A percentile compares a stretch with the other conserved stretches of the same genome.
Conservation (phyloP, 2,888 invertebrate species). For the Troilus luridus region DNA sequence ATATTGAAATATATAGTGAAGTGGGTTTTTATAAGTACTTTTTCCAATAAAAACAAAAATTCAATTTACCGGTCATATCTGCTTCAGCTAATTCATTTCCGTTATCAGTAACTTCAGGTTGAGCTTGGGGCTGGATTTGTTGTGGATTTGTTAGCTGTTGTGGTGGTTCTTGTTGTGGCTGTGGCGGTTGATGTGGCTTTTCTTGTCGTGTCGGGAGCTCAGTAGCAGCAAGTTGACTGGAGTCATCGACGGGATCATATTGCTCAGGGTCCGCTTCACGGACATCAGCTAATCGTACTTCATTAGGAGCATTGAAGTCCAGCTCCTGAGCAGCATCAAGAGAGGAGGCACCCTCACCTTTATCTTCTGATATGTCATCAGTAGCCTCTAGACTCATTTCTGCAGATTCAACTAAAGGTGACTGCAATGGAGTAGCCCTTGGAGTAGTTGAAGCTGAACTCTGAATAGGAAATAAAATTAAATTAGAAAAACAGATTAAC, state of each 20-base stretch:
- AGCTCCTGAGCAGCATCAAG: slow-evolving; percentile 6
- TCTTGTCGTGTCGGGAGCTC: not conserved
- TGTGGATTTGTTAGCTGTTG: not conserved
- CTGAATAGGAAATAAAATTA: slow-evolving; percentile 60
- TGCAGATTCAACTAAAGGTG: slow-evolving; percentile 71
- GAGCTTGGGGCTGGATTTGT: slow-evolving; percentile 10
- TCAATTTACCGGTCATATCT: slow-evolving; percentile 61
- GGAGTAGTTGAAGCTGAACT: slow-evolving; percentile 69
- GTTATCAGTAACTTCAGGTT: slow-evolving; percentile 26
- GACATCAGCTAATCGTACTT: slow-evolving; percentile 64
- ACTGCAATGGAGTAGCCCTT: slow-evolving; percentile 73
- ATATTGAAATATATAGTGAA: not conserved
- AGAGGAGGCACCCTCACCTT: not conserved
- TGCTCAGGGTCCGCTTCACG: slow-evolving; percentile 67
- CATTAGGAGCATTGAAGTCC: not conserved
- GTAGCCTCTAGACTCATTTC: slow-evolving; percentile 42
- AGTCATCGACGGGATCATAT: slow-evolving; percentile 58
- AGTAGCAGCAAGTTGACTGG: slow-evolving; percentile 29
- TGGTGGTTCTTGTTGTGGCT: not conserved
- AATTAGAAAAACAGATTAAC: not conserved
- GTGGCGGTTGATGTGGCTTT: not conserved
- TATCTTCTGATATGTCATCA: slow-evolving; percentile 10
- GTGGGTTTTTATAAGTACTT: not conserved
- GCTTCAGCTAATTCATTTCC: slow-evolving; percentile 58
- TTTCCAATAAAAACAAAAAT: not conserved